Percentiles rank a stretch among this genome's conserved stretches.
phyloP scores from a whole-genome alignment of 2,888 invertebrate species.

The Napeogenes inachia region DNA sequence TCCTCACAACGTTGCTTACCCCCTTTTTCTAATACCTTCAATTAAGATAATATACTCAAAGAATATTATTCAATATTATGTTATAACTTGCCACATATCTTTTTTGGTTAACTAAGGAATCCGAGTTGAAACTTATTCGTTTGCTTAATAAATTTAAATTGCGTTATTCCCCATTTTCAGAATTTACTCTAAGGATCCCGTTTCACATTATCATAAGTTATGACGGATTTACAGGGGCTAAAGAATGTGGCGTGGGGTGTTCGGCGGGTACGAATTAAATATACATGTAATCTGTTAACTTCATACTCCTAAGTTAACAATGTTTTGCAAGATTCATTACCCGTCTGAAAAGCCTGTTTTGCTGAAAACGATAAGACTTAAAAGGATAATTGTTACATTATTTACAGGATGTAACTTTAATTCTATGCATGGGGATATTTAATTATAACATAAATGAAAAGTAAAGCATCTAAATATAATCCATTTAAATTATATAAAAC shows the following conservation, averaged over 20 bases:
- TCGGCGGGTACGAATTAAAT: slow-evolving; percentile 43
- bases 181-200: slow-evolving; percentile 10
- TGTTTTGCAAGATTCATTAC: slow-evolving; percentile 40
- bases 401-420: slow-evolving; percentile 16
- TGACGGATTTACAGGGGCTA: slow-evolving; percentile 41
- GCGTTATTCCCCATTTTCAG: slow-evolving; percentile 8
- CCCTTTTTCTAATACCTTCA: too few relatives aligned
- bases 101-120: too few relatives aligned
- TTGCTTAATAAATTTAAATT: slow-evolving; percentile 7
- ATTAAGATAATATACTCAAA: too few relatives aligned
- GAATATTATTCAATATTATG: too few relatives aligned
- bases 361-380: slow-evolving; percentile 31
- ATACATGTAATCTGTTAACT: slow-evolving; percentile 51
- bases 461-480: too few relatives aligned
- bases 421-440: slow-evolving; percentile 5
- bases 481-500: slow-evolving; percentile 6
- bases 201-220: slow-evolving; percentile 21
- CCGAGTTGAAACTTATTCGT: neutral
- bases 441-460: too few relatives aligned
- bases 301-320: slow-evolving; percentile 40
- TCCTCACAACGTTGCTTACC: too few relatives aligned
- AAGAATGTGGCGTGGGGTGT: slow-evolving; percentile 32
- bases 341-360: slow-evolving; percentile 31
- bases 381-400: slow-evolving; percentile 29
- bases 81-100: too few relatives aligned